phyloP scores from a whole-genome alignment of 2,888 invertebrate species.

The Brachypterus glaber region DNA sequence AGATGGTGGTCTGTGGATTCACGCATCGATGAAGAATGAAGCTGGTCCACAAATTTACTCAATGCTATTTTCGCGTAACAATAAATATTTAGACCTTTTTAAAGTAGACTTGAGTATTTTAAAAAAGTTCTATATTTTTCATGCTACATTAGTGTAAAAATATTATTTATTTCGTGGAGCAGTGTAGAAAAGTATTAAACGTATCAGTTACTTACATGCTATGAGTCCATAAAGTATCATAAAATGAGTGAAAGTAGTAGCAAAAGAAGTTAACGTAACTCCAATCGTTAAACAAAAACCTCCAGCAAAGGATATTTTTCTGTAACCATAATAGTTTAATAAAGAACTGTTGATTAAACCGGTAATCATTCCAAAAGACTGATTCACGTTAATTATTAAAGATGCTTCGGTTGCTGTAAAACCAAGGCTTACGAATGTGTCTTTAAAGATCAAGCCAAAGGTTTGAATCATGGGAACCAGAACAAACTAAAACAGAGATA shows the following conservation, averaged over 20 bases:
- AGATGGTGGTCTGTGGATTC: no score
- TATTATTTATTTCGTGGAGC: no score
- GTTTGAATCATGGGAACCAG: constrained; percentile 38
- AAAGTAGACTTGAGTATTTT: no score
- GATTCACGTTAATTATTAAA: constrained; percentile 55
- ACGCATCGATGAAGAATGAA: no score
- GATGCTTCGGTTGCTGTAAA: constrained; percentile 53
- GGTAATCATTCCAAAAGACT: constrained; percentile 57
- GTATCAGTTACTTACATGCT: constrained; percentile 61
- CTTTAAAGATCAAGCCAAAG: constrained; percentile 59
- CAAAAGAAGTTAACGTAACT: constrained; percentile 49
- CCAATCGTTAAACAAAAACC: constrained; percentile 48
- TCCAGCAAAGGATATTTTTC: constrained; percentile 53
- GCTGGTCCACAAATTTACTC: no score
- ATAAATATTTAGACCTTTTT: no score
- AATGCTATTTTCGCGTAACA: no score
- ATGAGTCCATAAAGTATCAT: constrained; percentile 58
- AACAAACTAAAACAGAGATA: constrained; percentile 31
- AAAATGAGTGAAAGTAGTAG: constrained; percentile 49
- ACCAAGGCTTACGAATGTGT: constrained; percentile 48
- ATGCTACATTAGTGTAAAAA: no score
- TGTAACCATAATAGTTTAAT: constrained; percentile 51
- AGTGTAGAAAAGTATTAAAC: no score
- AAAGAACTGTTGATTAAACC: constrained; percentile 58
- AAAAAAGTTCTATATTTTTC: no score